Evolutionary conservation across 1,140 invertebrate species (phyloP).

Genomic region (Euwallacea similis): DNA sequence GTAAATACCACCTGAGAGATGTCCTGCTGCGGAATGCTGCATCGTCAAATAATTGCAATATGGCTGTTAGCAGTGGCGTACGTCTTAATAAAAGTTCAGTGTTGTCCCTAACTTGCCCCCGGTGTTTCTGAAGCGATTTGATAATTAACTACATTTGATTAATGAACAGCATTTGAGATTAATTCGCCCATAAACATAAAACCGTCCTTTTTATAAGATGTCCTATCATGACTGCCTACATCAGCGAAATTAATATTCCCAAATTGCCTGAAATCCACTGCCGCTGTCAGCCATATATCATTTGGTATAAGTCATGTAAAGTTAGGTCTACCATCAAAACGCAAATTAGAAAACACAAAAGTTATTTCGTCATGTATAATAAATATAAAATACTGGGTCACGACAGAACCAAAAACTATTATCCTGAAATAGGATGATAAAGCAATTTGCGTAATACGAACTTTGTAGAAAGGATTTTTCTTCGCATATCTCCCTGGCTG

Average conservation of each 20-base stretch:
- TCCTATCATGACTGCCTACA: slow-evolving; percentile 2
- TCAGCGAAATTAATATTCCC: slow-evolving; percentile 20
- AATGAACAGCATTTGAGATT: no score
- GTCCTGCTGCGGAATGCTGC: slow-evolving; percentile 30
- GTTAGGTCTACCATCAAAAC: slow-evolving; percentile 25
- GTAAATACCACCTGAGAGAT: slow-evolving; percentile 39
- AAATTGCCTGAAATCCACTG: slow-evolving; percentile 18
- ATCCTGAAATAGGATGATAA: slow-evolving; percentile 35
- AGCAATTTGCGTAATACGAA: slow-evolving; percentile 32
- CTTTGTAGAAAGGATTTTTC: background rate
- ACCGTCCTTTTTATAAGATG: background rate
- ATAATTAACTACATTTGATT: no score
- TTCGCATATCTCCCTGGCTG: background rate
- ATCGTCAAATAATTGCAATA: slow-evolving; percentile 25
- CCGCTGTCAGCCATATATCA: slow-evolving; percentile 29
- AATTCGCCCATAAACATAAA: no score
- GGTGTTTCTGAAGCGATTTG: no score
- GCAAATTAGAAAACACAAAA: slow-evolving; percentile 35
- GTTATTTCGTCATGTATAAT: slow-evolving; percentile 35
- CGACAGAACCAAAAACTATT: slow-evolving; percentile 34
- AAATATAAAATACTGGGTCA: slow-evolving; percentile 36
- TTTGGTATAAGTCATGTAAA: slow-evolving; percentile 25
- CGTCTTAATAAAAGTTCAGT: background rate
- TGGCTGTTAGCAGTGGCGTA: slow-evolving; percentile 19
- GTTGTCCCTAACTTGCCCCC: no score